Evolutionary conservation across 1,140 invertebrate genomes (phyloP).

Genomic region (Hycleus phaleratus): DNA sequence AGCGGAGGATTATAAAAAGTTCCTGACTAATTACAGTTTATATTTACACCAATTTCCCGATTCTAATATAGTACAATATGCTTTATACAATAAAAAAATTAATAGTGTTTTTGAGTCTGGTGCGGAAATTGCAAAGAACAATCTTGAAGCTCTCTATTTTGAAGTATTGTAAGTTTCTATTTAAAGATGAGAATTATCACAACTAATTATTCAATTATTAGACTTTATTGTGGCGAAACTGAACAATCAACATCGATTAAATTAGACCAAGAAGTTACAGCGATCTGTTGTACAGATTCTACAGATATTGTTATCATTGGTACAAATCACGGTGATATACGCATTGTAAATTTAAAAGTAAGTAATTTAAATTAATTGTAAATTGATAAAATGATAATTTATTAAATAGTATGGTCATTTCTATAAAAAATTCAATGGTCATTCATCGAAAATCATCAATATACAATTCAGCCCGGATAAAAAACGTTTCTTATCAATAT

Average conservation of each 20-base stretch:
- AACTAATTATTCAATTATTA: slow-evolving; percentile 3
- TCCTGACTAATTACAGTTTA: slow-evolving; percentile 21
- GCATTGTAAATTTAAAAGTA: slow-evolving; percentile 16
- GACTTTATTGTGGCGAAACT: neutral
- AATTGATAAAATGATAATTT: neutral
- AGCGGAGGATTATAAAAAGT: slow-evolving; percentile 23
- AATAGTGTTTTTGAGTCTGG: slow-evolving; percentile 22
- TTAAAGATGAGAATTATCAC: too few relatives aligned
- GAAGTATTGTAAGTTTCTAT: slow-evolving; percentile 18
- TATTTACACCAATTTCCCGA: slow-evolving; percentile 21
- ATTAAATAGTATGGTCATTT: too few relatives aligned
- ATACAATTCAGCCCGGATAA: slow-evolving; percentile 17
- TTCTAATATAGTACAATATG: slow-evolving; percentile 29
- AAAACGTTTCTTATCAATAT: slow-evolving; percentile 21
- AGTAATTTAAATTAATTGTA: slow-evolving; percentile 2
- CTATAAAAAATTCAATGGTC: slow-evolving; percentile 11
- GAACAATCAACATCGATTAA: slow-evolving; percentile 17
- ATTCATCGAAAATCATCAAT: slow-evolving; percentile 10
- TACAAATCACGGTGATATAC: slow-evolving; percentile 12
- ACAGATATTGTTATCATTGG: slow-evolving; percentile 17
- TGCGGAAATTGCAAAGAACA: slow-evolving; percentile 12
- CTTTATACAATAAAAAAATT: slow-evolving; percentile 14
- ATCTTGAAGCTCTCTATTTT: slow-evolving; percentile 13
- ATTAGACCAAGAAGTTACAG: slow-evolving; percentile 18
- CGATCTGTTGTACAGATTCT: slow-evolving; percentile 22